These are phyloP conservation scores for Naso thynnoides DNA, from an alignment of 2,797 vertebrate genomes.

Conservation along the genomic window DNA sequence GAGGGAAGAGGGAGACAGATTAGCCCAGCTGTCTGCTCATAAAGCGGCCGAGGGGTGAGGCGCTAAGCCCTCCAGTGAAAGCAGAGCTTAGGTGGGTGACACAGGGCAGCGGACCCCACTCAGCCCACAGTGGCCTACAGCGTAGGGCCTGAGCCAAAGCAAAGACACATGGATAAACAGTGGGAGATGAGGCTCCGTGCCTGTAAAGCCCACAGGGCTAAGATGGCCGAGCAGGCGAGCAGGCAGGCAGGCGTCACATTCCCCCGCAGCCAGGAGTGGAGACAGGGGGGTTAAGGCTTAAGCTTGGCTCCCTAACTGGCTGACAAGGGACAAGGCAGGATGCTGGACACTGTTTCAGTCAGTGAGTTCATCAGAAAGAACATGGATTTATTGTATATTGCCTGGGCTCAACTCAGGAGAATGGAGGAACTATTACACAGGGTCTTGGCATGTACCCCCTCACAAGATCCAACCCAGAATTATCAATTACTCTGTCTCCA, in stretches of 20 bases:
- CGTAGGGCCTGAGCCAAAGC: slow-evolving; percentile 77
- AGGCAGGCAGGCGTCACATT: slow-evolving; percentile 68
- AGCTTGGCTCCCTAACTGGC: slow-evolving; percentile 67
- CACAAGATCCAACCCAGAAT: slow-evolving; percentile 42
- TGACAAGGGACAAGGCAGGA: slow-evolving; percentile 48
- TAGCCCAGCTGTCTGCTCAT: slow-evolving; percentile 84
- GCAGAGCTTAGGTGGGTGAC: slow-evolving; percentile 85
- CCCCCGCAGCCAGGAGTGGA: slow-evolving; percentile 70
- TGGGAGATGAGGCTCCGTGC: slow-evolving; percentile 71
- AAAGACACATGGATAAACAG: slow-evolving; percentile 85
- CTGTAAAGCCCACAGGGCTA: slow-evolving; percentile 73
- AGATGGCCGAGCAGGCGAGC: slow-evolving; percentile 64
- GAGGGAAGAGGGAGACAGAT: slow-evolving; percentile 67
- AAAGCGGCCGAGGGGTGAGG: slow-evolving; percentile 81
- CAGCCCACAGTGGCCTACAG: slow-evolving; percentile 70
- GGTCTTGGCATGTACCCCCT: slow-evolving; percentile 59
- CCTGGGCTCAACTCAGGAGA: slow-evolving; percentile 40
- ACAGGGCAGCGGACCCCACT: slow-evolving; percentile 80
- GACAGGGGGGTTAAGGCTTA: slow-evolving; percentile 75
- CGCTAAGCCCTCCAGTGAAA: slow-evolving; percentile 86
- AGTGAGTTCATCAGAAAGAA: slow-evolving; percentile 70
- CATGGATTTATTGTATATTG: slow-evolving; percentile 63
- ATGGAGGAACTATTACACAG: slow-evolving; percentile 49
- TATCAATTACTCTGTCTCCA: slow-evolving; percentile 39
- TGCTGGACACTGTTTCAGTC: slow-evolving; percentile 70